Evolutionary conservation across 1,140 invertebrate species (phyloP).

Genomic region (Periplaneta americana): DNA sequence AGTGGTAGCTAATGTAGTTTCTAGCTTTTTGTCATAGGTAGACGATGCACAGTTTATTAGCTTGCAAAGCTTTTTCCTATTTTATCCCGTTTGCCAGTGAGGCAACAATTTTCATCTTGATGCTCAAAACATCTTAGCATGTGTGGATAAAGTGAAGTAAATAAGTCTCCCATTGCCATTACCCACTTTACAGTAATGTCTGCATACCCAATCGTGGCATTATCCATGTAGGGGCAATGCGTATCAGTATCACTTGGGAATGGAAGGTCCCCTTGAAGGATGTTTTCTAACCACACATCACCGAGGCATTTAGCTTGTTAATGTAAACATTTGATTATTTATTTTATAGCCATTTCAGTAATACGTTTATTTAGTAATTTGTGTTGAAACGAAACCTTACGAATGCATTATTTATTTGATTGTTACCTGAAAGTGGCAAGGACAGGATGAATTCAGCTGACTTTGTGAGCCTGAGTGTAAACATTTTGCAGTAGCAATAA

Average conservation of each 20-base stretch:
- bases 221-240: background rate
- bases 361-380: background rate
- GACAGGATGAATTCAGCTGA: background rate
- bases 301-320: background rate
- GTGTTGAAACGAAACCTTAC: background rate
- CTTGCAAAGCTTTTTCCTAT: background rate
- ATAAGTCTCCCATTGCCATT: background rate
- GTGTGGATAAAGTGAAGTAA: background rate
- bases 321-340: background rate
- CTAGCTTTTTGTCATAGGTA: background rate
- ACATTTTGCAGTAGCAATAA: constrained; percentile 15
- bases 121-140: background rate
- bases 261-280: background rate
- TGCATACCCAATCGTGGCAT: background rate
- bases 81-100: background rate
- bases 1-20: background rate
- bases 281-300: background rate
- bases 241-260: background rate
- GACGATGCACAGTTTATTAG: background rate
- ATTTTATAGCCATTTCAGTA: background rate
- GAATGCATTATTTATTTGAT: background rate
- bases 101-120: background rate
- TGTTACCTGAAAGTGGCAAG: background rate
- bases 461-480: background rate
- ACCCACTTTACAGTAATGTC: background rate